These are phyloP conservation scores for Atherinomorus stipes DNA, from an alignment of 2,113 vertebrate genomes.

Conservation along the genomic window DNA sequence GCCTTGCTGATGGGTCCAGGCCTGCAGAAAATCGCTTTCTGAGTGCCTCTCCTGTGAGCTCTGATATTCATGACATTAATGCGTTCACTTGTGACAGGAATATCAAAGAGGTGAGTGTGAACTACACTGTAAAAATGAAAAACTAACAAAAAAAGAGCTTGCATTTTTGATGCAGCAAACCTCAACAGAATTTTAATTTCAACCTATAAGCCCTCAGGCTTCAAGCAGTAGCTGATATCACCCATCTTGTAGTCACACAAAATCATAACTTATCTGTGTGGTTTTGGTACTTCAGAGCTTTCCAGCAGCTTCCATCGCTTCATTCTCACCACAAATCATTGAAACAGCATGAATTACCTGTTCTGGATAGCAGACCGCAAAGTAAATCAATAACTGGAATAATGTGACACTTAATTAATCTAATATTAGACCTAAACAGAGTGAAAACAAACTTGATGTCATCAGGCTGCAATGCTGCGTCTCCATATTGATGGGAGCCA, in stretches of 20 bases:
- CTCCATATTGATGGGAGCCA: neutral
- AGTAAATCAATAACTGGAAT: neutral
- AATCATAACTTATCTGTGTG: neutral
- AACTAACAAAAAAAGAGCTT: neutral
- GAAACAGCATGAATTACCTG: neutral
- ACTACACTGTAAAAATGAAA: conserved; percentile 4
- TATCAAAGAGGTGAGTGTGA: conserved; percentile 56
- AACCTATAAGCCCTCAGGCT: neutral
- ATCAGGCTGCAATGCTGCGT: neutral
- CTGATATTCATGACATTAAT: conserved; percentile 59
- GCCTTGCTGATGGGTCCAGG: conserved; percentile 34
- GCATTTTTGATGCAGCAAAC: neutral
- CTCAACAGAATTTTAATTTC: neutral
- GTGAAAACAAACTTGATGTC: neutral
- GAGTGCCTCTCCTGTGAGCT: conserved; percentile 34
- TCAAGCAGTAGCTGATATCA: neutral
- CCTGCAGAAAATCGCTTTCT: conserved; percentile 36
- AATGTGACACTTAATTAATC: too few relatives aligned
- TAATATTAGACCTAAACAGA: neutral
- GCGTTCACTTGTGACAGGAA: conserved; percentile 52
- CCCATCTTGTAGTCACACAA: neutral
- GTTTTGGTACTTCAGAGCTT: neutral
- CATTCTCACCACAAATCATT: too few relatives aligned
- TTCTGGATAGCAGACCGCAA: neutral
- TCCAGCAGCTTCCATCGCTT: neutral